phyloP scores from a whole-genome alignment of 2,888 invertebrate species.

The Dione juno region DNA sequence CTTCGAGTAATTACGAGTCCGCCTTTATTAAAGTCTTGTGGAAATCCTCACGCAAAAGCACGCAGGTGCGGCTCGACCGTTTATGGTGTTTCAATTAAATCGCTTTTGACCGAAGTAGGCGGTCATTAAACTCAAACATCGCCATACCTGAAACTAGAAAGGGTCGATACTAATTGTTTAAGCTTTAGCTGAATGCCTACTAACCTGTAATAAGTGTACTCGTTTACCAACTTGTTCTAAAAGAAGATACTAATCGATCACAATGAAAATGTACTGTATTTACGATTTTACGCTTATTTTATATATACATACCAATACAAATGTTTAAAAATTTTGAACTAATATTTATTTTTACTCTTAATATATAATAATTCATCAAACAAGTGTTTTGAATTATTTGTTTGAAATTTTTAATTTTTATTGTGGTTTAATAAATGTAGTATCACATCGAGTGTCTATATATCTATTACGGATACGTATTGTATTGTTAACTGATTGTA shows the following conservation, averaged over 20 bases:
- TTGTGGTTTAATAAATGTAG: neutral
- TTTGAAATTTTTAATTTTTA: neutral
- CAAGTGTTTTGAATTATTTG: neutral
- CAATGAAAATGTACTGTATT: too few species aligned
- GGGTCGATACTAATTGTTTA: constrained; percentile 19
- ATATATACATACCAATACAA: too few species aligned
- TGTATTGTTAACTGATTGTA: neutral
- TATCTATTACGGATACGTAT: neutral
- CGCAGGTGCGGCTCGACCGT: constrained; percentile 64
- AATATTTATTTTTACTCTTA: too few species aligned
- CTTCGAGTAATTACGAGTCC: constrained; percentile 38
- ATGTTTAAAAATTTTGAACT: too few species aligned
- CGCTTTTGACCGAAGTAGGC: constrained; percentile 68
- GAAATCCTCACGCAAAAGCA: constrained; percentile 49
- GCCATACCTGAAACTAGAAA: constrained; percentile 51
- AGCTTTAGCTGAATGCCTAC: neutral
- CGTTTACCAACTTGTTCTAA: neutral
- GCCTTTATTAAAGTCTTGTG: constrained; percentile 49
- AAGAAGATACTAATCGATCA: neutral
- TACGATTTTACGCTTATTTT: too few species aligned
- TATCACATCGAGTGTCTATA: neutral
- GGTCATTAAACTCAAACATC: constrained; percentile 57
- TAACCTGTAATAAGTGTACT: constrained; percentile 1
- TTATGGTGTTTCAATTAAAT: constrained; percentile 78
- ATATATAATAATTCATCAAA: neutral